Conservation (phyloP, 2,113 vertebrate genomes). For the Dasyurus viverrinus region DNA sequence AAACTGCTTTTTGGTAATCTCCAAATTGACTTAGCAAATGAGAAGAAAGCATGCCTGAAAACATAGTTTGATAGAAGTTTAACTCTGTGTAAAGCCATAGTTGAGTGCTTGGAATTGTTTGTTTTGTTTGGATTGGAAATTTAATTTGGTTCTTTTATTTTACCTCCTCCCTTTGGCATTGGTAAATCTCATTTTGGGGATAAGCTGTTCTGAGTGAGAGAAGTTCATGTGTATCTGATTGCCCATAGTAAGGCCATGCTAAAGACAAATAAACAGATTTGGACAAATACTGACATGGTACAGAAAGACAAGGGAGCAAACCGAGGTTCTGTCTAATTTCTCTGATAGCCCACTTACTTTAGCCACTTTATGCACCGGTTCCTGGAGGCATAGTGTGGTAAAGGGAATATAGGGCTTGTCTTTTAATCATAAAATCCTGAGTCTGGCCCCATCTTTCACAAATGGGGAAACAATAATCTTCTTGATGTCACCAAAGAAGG, state of each 20-base stretch:
- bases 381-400: neutral
- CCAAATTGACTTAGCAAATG: slow-evolving; percentile 17
- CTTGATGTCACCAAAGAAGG: neutral
- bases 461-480: neutral
- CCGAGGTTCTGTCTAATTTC: slow-evolving; percentile 4
- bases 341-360: slow-evolving; percentile 49
- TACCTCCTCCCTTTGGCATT: neutral
- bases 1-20: neutral
- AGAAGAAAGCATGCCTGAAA: slow-evolving; percentile 15
- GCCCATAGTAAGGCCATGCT: neutral
- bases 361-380: slow-evolving; percentile 41
- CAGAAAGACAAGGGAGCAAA: neutral
- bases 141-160: neutral
- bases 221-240: neutral
- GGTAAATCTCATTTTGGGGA: slow-evolving; percentile 17
- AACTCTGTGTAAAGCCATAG: neutral
- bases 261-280: neutral
- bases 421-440: neutral
- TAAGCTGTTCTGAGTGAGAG: neutral
- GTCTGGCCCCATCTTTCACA: neutral
- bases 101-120: neutral
- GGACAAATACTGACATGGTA: neutral
- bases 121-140: neutral
- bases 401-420: neutral
- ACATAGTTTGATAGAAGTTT: neutral